Evolutionary conservation across 2,113 vertebrate genomes (phyloP).

Genomic region (Nasalis larvatus): DNA sequence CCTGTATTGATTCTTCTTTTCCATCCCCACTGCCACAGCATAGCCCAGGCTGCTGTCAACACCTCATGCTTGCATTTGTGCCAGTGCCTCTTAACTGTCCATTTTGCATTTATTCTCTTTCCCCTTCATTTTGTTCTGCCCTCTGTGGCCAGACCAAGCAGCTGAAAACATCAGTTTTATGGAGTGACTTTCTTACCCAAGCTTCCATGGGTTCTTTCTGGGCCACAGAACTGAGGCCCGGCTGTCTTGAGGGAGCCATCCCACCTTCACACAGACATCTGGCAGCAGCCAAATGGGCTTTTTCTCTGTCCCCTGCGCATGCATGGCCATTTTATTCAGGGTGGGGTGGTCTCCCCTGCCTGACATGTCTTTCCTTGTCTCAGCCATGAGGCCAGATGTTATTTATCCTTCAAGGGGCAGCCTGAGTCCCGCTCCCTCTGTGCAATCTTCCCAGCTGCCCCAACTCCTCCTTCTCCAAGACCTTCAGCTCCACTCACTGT

Average conservation of each 20-base stretch:
- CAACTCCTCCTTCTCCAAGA: neutral
- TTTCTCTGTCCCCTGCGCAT: rapidly evolving
- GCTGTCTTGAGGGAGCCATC: neutral
- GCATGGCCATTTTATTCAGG: rapidly evolving
- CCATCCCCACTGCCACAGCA: neutral
- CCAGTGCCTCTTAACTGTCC: neutral
- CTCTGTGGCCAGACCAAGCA: neutral
- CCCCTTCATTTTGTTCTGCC: neutral
- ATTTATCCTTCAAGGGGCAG: neutral
- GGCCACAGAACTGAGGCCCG: neutral
- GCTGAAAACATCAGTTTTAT: neutral
- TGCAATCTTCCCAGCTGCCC: neutral
- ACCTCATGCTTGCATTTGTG: neutral
- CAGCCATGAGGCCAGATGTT: rapidly evolving
- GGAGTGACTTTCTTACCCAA: neutral
- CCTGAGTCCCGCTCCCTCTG: rapidly evolving
- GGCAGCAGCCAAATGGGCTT: neutral
- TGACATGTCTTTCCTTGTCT: neutral
- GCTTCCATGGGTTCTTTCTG: neutral
- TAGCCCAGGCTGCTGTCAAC: slow-evolving; percentile 24
- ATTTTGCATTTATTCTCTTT: neutral
- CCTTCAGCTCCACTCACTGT: rapidly evolving
- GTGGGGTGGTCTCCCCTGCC: rapidly evolving
- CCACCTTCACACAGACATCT: neutral
- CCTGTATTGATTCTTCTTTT: slow-evolving; percentile 62